phyloP scores from a whole-genome alignment of 2,888 invertebrate genomes.

The Hypomecis punctinalis region DNA sequence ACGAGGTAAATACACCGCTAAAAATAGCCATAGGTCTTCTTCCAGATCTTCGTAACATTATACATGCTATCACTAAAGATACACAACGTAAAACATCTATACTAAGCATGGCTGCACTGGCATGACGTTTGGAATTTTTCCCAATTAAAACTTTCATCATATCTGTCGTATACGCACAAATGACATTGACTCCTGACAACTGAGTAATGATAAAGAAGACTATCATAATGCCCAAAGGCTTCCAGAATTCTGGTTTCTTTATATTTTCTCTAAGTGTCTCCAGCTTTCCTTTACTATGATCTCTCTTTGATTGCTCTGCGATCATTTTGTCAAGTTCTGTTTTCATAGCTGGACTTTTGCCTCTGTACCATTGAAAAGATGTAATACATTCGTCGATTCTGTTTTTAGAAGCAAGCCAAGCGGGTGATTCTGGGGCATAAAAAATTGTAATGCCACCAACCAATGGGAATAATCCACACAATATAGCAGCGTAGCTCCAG shows the following conservation, averaged over 20 bases:
- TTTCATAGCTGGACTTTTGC: slow-evolving; percentile 74
- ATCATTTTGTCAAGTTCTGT: slow-evolving; percentile 81
- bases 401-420: slow-evolving; percentile 87
- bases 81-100: slow-evolving; percentile 87
- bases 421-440: slow-evolving; percentile 88
- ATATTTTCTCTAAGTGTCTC: slow-evolving; percentile 70
- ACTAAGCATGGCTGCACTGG: slow-evolving; percentile 87
- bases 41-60: slow-evolving; percentile 85
- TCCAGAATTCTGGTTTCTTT: slow-evolving; percentile 84
- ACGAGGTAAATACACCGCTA: slow-evolving; percentile 86
- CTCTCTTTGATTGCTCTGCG: slow-evolving; percentile 67
- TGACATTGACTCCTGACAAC: slow-evolving; percentile 89
- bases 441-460: slow-evolving; percentile 81
- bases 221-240: slow-evolving; percentile 86
- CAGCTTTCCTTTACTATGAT: slow-evolving; percentile 62
- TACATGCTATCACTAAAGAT: slow-evolving; percentile 85
- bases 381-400: slow-evolving; percentile 83
- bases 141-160: slow-evolving; percentile 87
- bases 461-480: slow-evolving; percentile 83
- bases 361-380: slow-evolving; percentile 87
- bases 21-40: slow-evolving; percentile 87
- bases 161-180: slow-evolving; percentile 88
- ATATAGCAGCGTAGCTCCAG: slow-evolving; percentile 85
- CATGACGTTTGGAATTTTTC: slow-evolving; percentile 67
- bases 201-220: slow-evolving; percentile 88